Percentiles rank a stretch among this genome's conserved stretches.
phyloP scores from a whole-genome alignment of 1,140 invertebrate genomes.

The Elymnias hypermnestra region DNA sequence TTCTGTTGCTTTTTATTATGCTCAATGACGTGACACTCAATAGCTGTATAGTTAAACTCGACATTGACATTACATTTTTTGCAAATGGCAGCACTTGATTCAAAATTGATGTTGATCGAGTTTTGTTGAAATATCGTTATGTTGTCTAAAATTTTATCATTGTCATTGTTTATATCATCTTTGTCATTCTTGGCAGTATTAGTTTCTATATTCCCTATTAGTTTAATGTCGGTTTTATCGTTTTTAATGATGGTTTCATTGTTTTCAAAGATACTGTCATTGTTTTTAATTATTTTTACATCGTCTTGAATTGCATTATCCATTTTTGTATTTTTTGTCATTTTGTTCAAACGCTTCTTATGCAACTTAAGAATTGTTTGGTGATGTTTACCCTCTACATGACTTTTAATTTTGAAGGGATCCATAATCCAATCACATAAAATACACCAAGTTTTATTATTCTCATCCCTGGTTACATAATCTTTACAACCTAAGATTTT shows the following conservation, averaged over 20 bases:
- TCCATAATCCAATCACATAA: conserved; percentile 6
- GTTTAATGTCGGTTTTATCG: no score
- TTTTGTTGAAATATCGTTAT: conserved; percentile 8
- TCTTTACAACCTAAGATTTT: conserved; percentile 2
- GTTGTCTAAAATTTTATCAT: not conserved
- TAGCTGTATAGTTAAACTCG: conserved; percentile 3
- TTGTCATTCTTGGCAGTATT: not conserved
- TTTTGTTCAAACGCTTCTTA: conserved; percentile 1
- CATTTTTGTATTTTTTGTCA: not conserved
- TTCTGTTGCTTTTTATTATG: conserved; percentile 1
- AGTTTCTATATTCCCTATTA: no score
- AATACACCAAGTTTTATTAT: conserved; percentile 1
- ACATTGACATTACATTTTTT: conserved; percentile 6
- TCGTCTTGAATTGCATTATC: no score
- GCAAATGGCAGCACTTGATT: conserved; percentile 5
- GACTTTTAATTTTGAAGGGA: not conserved
- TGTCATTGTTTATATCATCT: not conserved
- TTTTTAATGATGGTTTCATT: no score
- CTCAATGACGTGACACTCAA: conserved; percentile 8
- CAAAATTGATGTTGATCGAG: conserved; percentile 9
- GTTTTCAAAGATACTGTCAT: no score
- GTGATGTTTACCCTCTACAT: conserved; percentile 4
- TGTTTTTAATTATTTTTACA: no score
- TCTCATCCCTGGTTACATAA: conserved; percentile 3
- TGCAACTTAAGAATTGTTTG: conserved; percentile 9